Conservation (phyloP, 2,113 vertebrate genomes). For the Hylia prasina region DNA sequence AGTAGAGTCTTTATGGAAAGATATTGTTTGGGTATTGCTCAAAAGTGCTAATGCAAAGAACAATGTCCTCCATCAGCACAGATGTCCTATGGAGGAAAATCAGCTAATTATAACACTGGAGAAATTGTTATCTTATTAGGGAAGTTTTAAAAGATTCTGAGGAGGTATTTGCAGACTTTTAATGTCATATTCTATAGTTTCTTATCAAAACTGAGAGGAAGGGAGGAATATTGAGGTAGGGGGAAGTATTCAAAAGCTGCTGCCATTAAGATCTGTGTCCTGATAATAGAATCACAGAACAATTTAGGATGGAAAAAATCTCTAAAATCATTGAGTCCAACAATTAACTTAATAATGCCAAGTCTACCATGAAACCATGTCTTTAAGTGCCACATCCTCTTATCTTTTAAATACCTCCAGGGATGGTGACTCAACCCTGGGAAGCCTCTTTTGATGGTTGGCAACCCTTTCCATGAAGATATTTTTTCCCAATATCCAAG, state of each 20-base stretch:
- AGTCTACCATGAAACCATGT: background rate
- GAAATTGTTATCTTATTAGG: background rate
- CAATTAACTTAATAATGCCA: background rate
- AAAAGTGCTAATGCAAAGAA: background rate
- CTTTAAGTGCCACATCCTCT: background rate
- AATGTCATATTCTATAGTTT: background rate
- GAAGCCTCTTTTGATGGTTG: background rate
- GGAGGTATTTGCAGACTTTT: background rate
- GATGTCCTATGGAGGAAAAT: background rate
- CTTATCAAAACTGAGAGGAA: background rate
- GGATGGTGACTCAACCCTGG: background rate
- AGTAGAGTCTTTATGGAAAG: background rate
- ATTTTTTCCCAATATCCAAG: background rate
- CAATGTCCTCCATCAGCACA: background rate
- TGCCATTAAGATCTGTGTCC: background rate
- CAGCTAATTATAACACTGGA: background rate
- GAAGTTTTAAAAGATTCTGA: background rate
- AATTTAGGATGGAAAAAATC: background rate
- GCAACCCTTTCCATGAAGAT: background rate
- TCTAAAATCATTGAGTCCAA: background rate
- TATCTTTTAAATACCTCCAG: background rate
- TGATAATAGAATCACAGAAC: background rate
- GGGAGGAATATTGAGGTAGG: background rate
- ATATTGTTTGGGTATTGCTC: background rate
- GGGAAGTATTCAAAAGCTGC: background rate